Evolutionary conservation across 1,140 invertebrate genomes (phyloP), one percentile per base, ranked within the genome.

Genomic region (Eciton burchellii): DNA sequence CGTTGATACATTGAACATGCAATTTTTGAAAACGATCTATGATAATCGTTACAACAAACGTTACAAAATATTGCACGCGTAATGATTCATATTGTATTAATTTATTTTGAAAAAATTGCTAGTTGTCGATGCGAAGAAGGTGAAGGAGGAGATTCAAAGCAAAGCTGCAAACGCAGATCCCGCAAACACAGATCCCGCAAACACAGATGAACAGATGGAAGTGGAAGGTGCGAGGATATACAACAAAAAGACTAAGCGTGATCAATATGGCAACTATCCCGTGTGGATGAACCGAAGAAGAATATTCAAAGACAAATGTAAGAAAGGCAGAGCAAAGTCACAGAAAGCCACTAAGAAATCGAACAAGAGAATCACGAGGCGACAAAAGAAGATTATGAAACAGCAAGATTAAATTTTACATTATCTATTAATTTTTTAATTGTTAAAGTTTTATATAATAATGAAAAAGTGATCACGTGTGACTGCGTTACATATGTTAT

Each of bases 231-330:
- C 94, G 35, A 93, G 94, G 68, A 84, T 94, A 11, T 96, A 94
- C 73, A 95, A 95, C 83, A 94, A 94, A 47, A 96, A 94, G 85
- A 96, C 95, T 1, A 92, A 96, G 83, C 90, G 92, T 19, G 95
- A 96, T 93, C 95, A 96, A 83, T 93, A 94, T 89, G 96, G 96
- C 24, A 95, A 95, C 76, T 96, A 96, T 90, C 96, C 96, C 12
- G 87, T 94, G 12, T 96, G 95, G 96, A 94, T 96, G 92, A 95
- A 94, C 66, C 93, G 91, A 62, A 91, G 95, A 84, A 95, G 95
- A 89, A 95, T 95, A 35, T 83, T 89, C 1, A 95, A 95, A 84
- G n/a, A n/a, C n/a, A n/a, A n/a, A n/a, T 93, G 94, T 65, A 95
- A 95, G 72, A 95, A 95, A 66, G 92, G 92, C 1, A 89, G 92